These are phyloP conservation scores for Melanotaenia pygmaea DNA, from an alignment of 2,797 vertebrate species.

Conservation along the genomic window DNA sequence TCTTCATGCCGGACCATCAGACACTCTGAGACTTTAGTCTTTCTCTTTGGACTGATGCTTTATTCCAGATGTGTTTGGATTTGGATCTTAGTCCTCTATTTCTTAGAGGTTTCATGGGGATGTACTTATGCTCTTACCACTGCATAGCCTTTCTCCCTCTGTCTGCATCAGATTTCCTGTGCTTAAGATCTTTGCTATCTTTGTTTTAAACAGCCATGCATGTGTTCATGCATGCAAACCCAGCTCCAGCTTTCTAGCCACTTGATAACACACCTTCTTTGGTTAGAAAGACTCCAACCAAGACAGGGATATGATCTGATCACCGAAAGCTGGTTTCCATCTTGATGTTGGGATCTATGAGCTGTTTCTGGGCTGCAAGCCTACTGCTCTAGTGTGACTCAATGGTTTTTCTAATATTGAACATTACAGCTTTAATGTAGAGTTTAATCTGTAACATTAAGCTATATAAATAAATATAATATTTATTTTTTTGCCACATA, in stretches of 20 bases:
- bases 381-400: neutral
- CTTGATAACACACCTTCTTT: neutral
- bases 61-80: slow-evolving; percentile 38
- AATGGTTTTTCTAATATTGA: neutral
- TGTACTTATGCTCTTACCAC: neutral
- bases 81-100: slow-evolving; percentile 13
- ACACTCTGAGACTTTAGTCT: slow-evolving; percentile 11
- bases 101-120: neutral
- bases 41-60: slow-evolving; percentile 10
- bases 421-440: neutral
- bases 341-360: slow-evolving; percentile 9
- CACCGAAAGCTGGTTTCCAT: slow-evolving; percentile 6
- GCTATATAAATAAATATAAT: neutral
- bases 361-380: slow-evolving; percentile 2
- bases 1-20: slow-evolving; percentile 9
- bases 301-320: neutral
- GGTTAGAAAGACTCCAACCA: slow-evolving; percentile 5
- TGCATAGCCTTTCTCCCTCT: neutral
- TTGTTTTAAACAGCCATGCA: slow-evolving; percentile 3
- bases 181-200: slow-evolving; percentile 2
- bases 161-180: neutral
- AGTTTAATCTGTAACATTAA: neutral
- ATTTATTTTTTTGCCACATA: neutral
- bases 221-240: slow-evolving; percentile 9
- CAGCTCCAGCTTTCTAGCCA: neutral